Percentiles rank a stretch among this genome's conserved stretches.
These are phyloP conservation scores for Charadrius vociferus DNA, from an alignment of 2,113 vertebrate species.

Conservation along the genomic window DNA sequence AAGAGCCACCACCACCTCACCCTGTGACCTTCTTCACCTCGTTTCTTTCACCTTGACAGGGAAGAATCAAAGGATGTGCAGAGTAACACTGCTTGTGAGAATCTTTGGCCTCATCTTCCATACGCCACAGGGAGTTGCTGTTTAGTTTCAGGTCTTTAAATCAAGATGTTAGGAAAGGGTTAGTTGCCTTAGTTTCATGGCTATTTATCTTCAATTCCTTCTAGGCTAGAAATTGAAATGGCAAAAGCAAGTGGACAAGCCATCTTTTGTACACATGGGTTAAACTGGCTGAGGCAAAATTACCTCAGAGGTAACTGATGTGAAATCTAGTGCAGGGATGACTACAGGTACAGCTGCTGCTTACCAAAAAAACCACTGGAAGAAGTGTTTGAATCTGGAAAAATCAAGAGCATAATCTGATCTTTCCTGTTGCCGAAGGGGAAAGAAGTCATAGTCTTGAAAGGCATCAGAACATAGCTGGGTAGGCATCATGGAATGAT, in stretches of 20 bases:
- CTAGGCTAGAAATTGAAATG: neutral
- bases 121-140: fast-evolving
- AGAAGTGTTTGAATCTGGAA: neutral
- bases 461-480: neutral
- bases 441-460: neutral
- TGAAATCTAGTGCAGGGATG: neutral
- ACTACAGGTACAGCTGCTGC: neutral
- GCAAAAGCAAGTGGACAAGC: neutral
- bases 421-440: neutral
- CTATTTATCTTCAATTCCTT: neutral
- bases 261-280: fast-evolving
- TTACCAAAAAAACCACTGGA: fast-evolving
- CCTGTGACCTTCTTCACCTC: neutral
- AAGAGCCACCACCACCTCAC: neutral
- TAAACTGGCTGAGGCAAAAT: neutral
- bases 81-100: fast-evolving
- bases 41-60: neutral
- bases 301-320: neutral
- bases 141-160: neutral
- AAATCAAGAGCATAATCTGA: neutral
- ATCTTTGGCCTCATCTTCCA: neutral
- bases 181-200: neutral
- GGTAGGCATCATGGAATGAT: neutral
- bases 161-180: neutral
- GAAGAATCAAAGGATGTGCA: neutral